Base-by-base conservation (phyloP, 2,888 invertebrate genomes). In the Corbicula japonica region DNA sequence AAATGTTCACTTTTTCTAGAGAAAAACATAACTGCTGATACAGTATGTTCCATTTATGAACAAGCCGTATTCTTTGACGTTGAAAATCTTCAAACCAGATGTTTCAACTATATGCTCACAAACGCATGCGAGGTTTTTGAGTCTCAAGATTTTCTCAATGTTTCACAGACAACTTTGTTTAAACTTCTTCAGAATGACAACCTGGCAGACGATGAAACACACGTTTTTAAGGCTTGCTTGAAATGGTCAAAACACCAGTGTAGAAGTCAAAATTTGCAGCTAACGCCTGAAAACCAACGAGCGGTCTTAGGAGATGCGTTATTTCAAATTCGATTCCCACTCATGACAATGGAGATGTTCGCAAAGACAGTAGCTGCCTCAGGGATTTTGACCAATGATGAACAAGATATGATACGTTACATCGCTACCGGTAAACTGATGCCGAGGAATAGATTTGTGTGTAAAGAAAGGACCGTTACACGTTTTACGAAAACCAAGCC, bases 381-480 rank as follows among this genome's bases (percentile, higher is more conserved):
- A 23, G 66, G 54, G 12, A 54, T 66, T 28, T 38, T 66, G 21
- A 66, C 66, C 28, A 52, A 28, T 28, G 66, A 52, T 28, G 65
- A 65, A 10, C 50, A 52, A 32, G 28, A 52, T n/a, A 23, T 28
- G 28, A 12, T 66, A 30, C 41, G 54, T 10, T 66, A 21, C 30
- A 35, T 30, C 21, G 54, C 54, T 5, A 66, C 66, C n/a, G n/a
- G n/a, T n/a, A n/a, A n/a, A n/a, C n/a, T n/a, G n/a, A n/a, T n/a
- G n/a, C n/a, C n/a, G n/a, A n/a, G n/a, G n/a, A n/a, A n/a, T n/a
- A n/a, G n/a, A n/a, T n/a, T n/a, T n/a, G n/a, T n/a, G n/a, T n/a
- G n/a, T n/a, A n/a, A n/a, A n/a, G n/a, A n/a, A n/a, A n/a, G n/a
- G n/a, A n/a, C n/a, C n/a, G n/a, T n/a, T n/a, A n/a, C n/a, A n/a